phyloP scores from a whole-genome alignment of 2,888 invertebrate species.

The Dioctria rufipes region DNA sequence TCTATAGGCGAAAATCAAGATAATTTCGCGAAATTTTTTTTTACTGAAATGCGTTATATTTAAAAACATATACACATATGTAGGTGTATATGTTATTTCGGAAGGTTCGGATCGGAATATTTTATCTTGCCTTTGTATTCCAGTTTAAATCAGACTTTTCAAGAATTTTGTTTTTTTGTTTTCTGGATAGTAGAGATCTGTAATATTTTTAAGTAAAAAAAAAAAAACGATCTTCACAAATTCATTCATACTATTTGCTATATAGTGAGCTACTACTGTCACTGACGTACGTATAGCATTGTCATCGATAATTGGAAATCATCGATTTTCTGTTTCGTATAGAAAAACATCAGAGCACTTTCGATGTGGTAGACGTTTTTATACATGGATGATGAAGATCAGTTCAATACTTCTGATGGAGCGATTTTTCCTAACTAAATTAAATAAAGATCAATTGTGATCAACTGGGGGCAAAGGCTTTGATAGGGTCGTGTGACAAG shows the following conservation, averaged over 20 bases:
- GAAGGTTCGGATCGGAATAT: neutral
- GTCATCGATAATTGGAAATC: too few relatives aligned
- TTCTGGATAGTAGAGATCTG: neutral
- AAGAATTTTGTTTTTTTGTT: conserved; percentile 32
- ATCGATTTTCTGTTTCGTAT: too few relatives aligned
- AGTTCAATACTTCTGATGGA: conserved; percentile 20
- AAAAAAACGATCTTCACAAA: conserved; percentile 17
- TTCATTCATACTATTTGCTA: conserved; percentile 34
- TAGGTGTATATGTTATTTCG: too few relatives aligned
- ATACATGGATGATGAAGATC: neutral
- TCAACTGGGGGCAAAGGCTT: conserved; percentile 66
- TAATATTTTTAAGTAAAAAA: too few relatives aligned
- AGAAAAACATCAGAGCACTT: too few relatives aligned
- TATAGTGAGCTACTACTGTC: neutral
- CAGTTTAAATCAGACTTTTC: conserved; percentile 20
- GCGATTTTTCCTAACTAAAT: conserved; percentile 48
- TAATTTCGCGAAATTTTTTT: conserved; percentile 10
- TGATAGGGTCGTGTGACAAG: conserved; percentile 72
- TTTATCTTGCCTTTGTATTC: conserved; percentile 22
- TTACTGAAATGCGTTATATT: neutral
- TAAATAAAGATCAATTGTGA: conserved; percentile 53
- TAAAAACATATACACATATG: neutral
- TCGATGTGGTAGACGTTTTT: neutral
- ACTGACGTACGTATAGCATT: neutral
- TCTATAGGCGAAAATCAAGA: neutral